Percentiles rank a stretch among this genome's conserved stretches.
Conservation (phyloP, 2,888 invertebrate genomes). For the Macrophya annulata region DNA sequence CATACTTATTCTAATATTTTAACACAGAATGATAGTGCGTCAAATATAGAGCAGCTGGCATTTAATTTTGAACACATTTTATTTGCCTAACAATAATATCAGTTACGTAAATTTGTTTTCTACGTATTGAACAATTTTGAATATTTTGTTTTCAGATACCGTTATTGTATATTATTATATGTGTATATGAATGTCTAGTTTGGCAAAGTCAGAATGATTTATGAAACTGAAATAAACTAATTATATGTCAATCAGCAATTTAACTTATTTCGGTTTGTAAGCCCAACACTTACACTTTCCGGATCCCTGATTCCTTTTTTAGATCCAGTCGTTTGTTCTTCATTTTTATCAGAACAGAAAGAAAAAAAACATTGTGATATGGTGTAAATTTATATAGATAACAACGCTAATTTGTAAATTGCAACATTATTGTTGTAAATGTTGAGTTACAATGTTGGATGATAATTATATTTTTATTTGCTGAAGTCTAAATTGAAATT, state of each 20-base stretch:
- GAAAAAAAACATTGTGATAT: neutral
- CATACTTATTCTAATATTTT: constrained; percentile 68
- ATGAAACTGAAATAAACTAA: constrained; percentile 28
- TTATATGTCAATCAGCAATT: constrained; percentile 4
- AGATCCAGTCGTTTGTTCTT: neutral
- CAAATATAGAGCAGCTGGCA: constrained; percentile 58
- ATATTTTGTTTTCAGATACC: neutral
- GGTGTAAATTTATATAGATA: neutral
- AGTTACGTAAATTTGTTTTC: constrained; percentile 14
- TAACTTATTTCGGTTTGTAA: neutral
- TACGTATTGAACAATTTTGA: constrained; percentile 13
- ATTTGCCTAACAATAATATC: neutral
- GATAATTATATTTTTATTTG: neutral
- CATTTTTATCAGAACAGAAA: neutral
- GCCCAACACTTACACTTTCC: constrained; percentile 30
- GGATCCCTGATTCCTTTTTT: neutral
- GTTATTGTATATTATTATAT: neutral
- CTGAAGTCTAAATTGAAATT: neutral
- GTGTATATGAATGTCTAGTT: neutral
- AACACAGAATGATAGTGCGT: constrained; percentile 70
- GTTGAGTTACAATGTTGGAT: constrained; percentile 1
- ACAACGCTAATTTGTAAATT: neutral
- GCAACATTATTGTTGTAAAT: constrained; percentile 1
- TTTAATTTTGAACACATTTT: constrained; percentile 49
- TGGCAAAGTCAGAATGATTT: constrained; percentile 19